Evolutionary conservation across 2,888 invertebrate species (phyloP).

Genomic region (Parapristionchus giblindavisi): DNA sequence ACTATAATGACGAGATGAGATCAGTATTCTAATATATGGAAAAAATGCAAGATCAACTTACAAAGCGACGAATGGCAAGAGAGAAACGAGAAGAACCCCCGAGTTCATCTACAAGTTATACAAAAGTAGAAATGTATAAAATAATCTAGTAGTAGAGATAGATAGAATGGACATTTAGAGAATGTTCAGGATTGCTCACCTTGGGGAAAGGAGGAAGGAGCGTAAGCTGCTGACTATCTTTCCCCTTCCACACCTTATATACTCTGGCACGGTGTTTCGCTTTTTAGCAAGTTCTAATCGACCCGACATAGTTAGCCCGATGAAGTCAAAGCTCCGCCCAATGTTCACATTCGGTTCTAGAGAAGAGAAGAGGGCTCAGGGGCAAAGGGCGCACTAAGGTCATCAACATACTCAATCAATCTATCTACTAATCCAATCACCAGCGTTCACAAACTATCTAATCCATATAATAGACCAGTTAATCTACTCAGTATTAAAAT

Average conservation of each 20-base stretch:
- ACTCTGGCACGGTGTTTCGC: slow-evolving; percentile 28
- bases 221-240: slow-evolving; percentile 17
- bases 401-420: too few species aligned
- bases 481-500: too few species aligned
- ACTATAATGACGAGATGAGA: slow-evolving; percentile 1
- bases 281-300: slow-evolving; percentile 37
- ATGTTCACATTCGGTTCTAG: neutral
- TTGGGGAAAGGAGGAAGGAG: slow-evolving; percentile 32
- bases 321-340: slow-evolving; percentile 8
- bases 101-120: neutral
- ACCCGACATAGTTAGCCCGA: slow-evolving; percentile 33
- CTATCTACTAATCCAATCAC: too few species aligned
- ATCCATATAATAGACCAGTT: too few species aligned
- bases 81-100: slow-evolving; percentile 14
- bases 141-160: neutral
- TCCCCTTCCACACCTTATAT: neutral
- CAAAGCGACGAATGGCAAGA: slow-evolving; percentile 31
- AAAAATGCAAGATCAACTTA: neutral
- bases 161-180: neutral
- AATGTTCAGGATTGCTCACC: slow-evolving; percentile 28
- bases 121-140: neutral
- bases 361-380: neutral
- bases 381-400: slow-evolving; percentile 8
- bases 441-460: too few species aligned
- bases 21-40: neutral